Conservation (phyloP, 2,797 vertebrate genomes). For the Platyrinchus mystaceus region DNA sequence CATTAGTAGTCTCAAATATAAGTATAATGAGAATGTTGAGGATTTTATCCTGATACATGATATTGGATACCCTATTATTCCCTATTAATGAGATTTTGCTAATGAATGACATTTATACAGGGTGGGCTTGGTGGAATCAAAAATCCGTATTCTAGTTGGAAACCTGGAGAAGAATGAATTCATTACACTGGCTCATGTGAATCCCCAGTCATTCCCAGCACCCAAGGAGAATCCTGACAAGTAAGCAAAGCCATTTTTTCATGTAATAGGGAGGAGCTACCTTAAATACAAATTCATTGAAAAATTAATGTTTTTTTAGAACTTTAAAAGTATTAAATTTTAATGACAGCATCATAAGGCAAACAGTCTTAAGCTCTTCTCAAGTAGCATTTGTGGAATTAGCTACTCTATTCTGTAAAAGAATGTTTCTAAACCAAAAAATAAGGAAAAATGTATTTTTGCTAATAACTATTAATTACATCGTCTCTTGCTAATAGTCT, state of each 20-base stretch:
- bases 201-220: slow-evolving; percentile 85
- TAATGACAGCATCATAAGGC: neutral
- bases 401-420: neutral
- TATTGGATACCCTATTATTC: neutral
- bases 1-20: neutral
- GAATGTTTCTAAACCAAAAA: neutral
- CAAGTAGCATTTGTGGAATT: neutral
- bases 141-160: slow-evolving; percentile 88
- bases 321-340: neutral
- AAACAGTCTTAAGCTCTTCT: neutral
- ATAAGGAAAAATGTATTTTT: neutral
- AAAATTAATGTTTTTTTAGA: neutral
- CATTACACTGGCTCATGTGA: slow-evolving; percentile 86
- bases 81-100: slow-evolving; percentile 12
- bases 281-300: neutral
- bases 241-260: slow-evolving; percentile 71
- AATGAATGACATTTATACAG: slow-evolving; percentile 73
- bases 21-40: neutral
- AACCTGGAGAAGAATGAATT: slow-evolving; percentile 88
- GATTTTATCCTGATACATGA: neutral
- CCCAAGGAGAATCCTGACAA: slow-evolving; percentile 80
- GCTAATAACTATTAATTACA: neutral
- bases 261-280: neutral
- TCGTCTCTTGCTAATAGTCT: neutral
- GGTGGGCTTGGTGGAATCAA: slow-evolving; percentile 90